phyloP scores from a whole-genome alignment of 2,797 vertebrate genomes.

The Melanotaenia maccullochi region DNA sequence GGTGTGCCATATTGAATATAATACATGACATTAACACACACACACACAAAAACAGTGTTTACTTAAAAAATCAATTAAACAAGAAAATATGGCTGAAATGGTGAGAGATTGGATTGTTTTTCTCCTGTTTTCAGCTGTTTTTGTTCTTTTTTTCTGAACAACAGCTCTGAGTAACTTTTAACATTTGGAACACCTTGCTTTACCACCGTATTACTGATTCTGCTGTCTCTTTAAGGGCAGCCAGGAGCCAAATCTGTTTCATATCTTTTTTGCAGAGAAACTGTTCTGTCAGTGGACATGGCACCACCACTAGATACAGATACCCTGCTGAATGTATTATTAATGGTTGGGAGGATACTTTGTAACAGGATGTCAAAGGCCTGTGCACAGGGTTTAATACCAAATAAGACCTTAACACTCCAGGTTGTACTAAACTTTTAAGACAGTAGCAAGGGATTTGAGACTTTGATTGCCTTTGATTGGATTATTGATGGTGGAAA shows the following conservation, averaged over 20 bases:
- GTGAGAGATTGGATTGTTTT: not conserved
- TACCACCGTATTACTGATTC: conserved; percentile 11
- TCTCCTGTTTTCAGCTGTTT: not conserved
- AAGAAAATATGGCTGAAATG: too few species aligned
- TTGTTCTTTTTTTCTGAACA: not conserved
- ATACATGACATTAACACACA: not conserved
- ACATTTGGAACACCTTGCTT: conserved; percentile 16
- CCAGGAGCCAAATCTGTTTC: conserved; percentile 45
- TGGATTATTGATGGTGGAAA: conserved; percentile 33
- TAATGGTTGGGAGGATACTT: conserved; percentile 39
- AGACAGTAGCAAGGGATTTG: conserved; percentile 4
- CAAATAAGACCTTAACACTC: conserved; percentile 36
- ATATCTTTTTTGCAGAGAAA: conserved; percentile 23
- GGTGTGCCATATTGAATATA: not conserved
- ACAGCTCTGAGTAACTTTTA: conserved; percentile 18
- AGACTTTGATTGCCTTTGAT: conserved; percentile 36
- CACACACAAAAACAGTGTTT: not conserved
- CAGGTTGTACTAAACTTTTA: conserved; percentile 21
- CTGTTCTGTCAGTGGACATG: conserved; percentile 35
- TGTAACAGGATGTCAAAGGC: conserved; percentile 44
- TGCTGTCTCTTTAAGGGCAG: conserved; percentile 28
- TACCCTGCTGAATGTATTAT: conserved; percentile 54
- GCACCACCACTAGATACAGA: conserved; percentile 35
- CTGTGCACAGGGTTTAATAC: conserved; percentile 42
- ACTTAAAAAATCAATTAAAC: not conserved